A percentile compares a stretch with the other conserved stretches of the same genome.
Conservation (phyloP, 1,140 invertebrate species). For the Pantala flavescens region DNA sequence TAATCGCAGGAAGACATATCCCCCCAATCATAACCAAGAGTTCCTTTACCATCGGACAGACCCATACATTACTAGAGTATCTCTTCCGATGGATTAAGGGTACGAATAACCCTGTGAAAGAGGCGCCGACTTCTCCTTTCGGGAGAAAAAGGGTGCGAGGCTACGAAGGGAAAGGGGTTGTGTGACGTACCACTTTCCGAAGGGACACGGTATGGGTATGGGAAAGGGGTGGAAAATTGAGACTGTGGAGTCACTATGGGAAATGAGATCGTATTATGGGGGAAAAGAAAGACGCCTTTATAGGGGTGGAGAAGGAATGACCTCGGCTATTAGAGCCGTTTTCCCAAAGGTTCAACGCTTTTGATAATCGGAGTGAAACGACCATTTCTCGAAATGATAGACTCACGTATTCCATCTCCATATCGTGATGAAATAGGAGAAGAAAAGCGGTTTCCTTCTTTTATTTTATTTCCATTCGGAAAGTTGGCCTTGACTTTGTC, state of each 20-base stretch:
- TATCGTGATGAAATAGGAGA: not conserved
- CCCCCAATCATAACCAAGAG: too few species aligned
- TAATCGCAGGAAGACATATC: too few species aligned
- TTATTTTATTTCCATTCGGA: not conserved
- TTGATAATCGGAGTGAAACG: constrained; percentile 3
- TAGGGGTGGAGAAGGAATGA: not conserved
- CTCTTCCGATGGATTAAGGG: too few species aligned
- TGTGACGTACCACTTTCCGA: not conserved
- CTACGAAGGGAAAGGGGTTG: not conserved
- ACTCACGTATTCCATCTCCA: not conserved
- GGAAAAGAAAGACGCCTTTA: not conserved
- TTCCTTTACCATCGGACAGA: too few species aligned
- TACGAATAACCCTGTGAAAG: too few species aligned
- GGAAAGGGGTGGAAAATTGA: not conserved
- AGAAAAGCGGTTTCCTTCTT: not conserved
- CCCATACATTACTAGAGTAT: too few species aligned
- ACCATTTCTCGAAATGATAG: not conserved
- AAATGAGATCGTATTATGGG: not conserved
- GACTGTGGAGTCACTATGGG: not conserved
- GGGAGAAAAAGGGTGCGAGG: not conserved
- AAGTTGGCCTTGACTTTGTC: not conserved
- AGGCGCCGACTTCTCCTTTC: too few species aligned
- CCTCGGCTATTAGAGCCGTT: not conserved
- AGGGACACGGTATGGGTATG: not conserved
- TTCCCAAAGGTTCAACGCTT: not conserved